These are phyloP conservation scores for Macroglossus sobrinus DNA, from an alignment of 2,113 vertebrate species.

Conservation along the genomic window DNA sequence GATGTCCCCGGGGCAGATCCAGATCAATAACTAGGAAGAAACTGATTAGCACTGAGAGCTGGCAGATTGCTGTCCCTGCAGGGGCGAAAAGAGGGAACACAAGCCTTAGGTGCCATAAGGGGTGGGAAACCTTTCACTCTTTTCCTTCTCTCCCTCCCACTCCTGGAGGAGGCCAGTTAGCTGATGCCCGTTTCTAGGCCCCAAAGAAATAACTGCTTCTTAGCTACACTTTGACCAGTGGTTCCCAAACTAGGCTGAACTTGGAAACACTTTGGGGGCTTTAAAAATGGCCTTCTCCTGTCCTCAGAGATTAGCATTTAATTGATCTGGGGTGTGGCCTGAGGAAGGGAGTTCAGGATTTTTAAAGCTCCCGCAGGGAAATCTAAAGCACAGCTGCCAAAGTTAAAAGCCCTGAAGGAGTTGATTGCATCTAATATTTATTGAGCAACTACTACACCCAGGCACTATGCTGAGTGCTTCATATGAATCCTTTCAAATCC, in stretches of 20 bases:
- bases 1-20: not conserved
- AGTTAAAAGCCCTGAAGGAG: not conserved
- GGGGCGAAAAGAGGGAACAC: not conserved
- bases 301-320: not conserved
- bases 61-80: not conserved
- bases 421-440: not conserved
- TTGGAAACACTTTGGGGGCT: not conserved
- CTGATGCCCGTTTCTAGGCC: not conserved
- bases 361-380: not conserved
- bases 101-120: not conserved
- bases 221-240: not conserved
- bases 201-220: not conserved
- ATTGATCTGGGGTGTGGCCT: not conserved
- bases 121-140: not conserved
- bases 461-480: not conserved
- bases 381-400: not conserved
- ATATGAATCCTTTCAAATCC: not conserved
- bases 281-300: not conserved
- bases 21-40: not conserved
- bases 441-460: not conserved
- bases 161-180: not conserved
- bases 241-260: not conserved
- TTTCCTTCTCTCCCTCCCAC: not conserved
- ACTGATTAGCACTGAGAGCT: not conserved
- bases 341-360: not conserved